Evolutionary conservation across 2,888 invertebrate genomes (phyloP).

Genomic region (Ptycholaimellus sp.): DNA sequence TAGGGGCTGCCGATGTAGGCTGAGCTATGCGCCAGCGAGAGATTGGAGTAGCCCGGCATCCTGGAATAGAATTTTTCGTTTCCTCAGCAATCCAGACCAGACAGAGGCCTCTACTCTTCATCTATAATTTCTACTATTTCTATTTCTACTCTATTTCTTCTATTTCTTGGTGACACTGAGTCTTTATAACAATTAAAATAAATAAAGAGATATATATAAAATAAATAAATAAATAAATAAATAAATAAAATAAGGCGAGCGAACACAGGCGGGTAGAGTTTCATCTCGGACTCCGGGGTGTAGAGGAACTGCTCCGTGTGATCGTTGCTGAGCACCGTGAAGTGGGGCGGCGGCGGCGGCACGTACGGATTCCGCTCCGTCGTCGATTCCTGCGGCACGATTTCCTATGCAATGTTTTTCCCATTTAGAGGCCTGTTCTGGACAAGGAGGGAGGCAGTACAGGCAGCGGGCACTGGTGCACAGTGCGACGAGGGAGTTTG

Average conservation of each 20-base stretch:
- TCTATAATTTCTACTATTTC: too few relatives aligned
- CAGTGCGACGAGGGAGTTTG: neutral
- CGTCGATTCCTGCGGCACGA: too few relatives aligned
- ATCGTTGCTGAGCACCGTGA: slow-evolving; percentile 20
- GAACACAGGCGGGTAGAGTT: slow-evolving; percentile 26
- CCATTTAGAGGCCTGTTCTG: too few relatives aligned
- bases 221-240: neutral
- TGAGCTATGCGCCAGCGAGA: slow-evolving; percentile 17
- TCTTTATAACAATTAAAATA: neutral
- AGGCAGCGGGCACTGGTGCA: neutral
- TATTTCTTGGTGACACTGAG: too few relatives aligned
- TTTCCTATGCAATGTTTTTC: too few relatives aligned
- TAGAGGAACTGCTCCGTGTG: slow-evolving; percentile 20
- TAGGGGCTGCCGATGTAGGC: slow-evolving; percentile 22
- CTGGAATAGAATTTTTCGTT: slow-evolving; percentile 9
- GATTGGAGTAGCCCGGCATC: slow-evolving; percentile 21
- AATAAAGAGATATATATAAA: neutral
- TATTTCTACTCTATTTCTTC: too few relatives aligned
- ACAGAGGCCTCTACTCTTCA: too few relatives aligned
- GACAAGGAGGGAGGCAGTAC: too few relatives aligned
- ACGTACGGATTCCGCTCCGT: too few relatives aligned
- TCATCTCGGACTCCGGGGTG: slow-evolving; percentile 21
- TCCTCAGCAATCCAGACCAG: neutral
- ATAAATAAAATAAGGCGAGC: neutral
- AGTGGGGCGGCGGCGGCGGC: slow-evolving; percentile 22